A percentile compares a stretch with the other conserved stretches of the same genome.
Evolutionary conservation across 2,797 vertebrate genomes (phyloP).

Genomic region (Pempheris klunzingeri): DNA sequence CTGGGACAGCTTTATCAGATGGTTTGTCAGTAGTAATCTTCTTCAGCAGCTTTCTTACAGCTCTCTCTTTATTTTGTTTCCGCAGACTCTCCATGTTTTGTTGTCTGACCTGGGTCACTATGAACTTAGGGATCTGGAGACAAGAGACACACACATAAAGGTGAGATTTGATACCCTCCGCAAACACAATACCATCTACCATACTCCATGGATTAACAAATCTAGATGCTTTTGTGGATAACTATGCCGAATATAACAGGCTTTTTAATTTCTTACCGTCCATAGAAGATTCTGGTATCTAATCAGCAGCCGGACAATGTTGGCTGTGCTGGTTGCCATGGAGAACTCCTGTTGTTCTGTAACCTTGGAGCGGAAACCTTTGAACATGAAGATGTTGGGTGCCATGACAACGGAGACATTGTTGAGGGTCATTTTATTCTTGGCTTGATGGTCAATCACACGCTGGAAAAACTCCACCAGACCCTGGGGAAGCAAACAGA

Average conservation of each 20-base stretch:
- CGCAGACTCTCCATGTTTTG: conserved; percentile 91
- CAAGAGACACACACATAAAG: conserved; percentile 7
- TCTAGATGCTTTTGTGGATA: neutral
- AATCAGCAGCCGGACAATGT: conserved; percentile 92
- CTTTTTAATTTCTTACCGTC: conserved; percentile 87
- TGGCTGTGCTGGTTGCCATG: conserved; percentile 93
- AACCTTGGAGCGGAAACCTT: conserved; percentile 88
- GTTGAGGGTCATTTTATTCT: conserved; percentile 96
- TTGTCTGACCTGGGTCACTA: conserved; percentile 94
- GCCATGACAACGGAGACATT: conserved; percentile 98
- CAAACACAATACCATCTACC: conserved; percentile 6
- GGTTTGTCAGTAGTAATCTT: conserved; percentile 94
- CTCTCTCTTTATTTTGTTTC: conserved; percentile 90
- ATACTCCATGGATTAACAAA: neutral
- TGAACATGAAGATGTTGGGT: conserved; percentile 97
- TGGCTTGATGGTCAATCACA: conserved; percentile 91
- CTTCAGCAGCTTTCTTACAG: conserved; percentile 94
- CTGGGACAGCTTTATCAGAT: conserved; percentile 85
- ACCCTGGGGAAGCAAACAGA: conserved; percentile 79
- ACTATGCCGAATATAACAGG: neutral
- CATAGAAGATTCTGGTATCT: conserved; percentile 94
- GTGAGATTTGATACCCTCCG: neutral
- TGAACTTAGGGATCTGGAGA: conserved; percentile 95
- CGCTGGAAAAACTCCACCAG: conserved; percentile 96
- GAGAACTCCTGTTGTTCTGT: conserved; percentile 90